These are phyloP conservation scores for Machaerirhynchus nigripectus DNA, from an alignment of 2,113 vertebrate species.

Conservation along the genomic window DNA sequence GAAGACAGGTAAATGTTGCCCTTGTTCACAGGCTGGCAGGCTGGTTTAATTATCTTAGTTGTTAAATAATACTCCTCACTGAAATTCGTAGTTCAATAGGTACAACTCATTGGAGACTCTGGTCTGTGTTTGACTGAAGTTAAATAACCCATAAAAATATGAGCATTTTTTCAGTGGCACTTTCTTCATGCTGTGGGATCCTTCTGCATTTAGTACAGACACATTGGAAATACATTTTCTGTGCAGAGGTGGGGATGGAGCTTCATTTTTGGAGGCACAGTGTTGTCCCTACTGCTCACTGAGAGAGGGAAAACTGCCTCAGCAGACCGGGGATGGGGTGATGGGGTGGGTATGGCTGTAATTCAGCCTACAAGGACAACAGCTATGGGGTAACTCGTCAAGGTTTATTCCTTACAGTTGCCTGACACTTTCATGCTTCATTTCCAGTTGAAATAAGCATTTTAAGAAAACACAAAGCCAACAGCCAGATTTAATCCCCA, in stretches of 20 bases:
- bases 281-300: fast-evolving
- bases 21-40: background rate
- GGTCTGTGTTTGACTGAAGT: background rate
- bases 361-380: background rate
- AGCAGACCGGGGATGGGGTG: background rate
- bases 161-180: background rate
- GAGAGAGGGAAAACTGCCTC: background rate
- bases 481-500: background rate
- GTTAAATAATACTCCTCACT: background rate
- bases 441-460: background rate
- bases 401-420: background rate
- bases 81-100: background rate
- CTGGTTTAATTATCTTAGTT: background rate
- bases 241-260: background rate
- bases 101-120: background rate
- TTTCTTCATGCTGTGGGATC: background rate
- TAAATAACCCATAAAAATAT: background rate
- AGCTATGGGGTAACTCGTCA: background rate
- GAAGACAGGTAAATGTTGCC: background rate
- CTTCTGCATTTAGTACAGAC: background rate
- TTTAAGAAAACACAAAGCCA: background rate
- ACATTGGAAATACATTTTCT: background rate
- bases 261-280: background rate
- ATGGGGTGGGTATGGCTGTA: background rate
- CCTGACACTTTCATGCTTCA: background rate